Conservation (phyloP, 2,797 vertebrate genomes). For the Premnoplex brunnescens region DNA sequence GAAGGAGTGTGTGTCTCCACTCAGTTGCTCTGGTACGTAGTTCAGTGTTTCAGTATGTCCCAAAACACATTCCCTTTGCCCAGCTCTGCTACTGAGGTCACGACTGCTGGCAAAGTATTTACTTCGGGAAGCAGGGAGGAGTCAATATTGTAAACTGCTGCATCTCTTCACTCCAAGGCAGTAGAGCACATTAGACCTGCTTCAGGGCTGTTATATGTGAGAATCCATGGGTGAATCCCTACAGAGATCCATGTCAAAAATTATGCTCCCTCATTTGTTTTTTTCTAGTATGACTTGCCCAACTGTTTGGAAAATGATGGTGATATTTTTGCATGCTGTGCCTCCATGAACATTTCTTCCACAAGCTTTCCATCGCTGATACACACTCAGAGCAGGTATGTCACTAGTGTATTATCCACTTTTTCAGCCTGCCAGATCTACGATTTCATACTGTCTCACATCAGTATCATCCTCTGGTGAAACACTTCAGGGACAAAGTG, state of each 20-base stretch:
- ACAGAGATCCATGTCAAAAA: neutral
- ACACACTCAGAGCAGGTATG: neutral
- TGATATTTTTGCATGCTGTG: neutral
- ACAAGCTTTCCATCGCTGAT: neutral
- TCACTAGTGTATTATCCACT: neutral
- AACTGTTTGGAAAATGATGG: neutral
- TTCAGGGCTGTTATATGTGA: rapidly evolving
- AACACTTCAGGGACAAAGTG: neutral
- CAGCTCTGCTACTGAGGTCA: neutral
- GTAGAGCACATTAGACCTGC: rapidly evolving
- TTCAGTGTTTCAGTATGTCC: neutral
- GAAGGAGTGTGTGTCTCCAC: rapidly evolving
- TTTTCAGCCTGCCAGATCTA: neutral
- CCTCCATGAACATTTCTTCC: neutral
- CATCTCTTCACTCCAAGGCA: neutral
- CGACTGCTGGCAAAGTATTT: neutral
- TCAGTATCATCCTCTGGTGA: neutral
- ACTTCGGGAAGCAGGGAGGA: neutral
- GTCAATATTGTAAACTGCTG: rapidly evolving
- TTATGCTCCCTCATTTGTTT: neutral
- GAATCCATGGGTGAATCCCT: neutral
- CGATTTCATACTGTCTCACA: neutral
- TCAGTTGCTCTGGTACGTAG: rapidly evolving
- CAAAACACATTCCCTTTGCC: neutral
- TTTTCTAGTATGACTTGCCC: neutral